Percentiles rank a stretch among this genome's conserved stretches.
phyloP scores from a whole-genome alignment of 2,113 vertebrate species.

The Nesoenas mayeri region DNA sequence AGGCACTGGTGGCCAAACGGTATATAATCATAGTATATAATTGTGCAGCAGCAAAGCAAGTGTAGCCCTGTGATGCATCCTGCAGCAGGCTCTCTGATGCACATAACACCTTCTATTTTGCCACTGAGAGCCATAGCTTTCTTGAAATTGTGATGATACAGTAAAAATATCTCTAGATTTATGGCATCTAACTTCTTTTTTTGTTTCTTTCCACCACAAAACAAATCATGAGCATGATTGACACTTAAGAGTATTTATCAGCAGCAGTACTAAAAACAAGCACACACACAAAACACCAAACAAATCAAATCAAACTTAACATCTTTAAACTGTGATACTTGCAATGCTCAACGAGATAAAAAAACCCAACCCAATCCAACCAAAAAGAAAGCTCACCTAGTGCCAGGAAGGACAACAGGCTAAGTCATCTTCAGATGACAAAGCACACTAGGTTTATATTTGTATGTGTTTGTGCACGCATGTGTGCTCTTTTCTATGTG shows the following conservation, averaged over 20 bases:
- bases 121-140: background rate
- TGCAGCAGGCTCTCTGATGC: background rate
- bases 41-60: background rate
- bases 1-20: background rate
- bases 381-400: background rate
- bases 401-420: background rate
- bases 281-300: background rate
- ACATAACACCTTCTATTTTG: background rate
- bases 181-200: rapidly evolving
- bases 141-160: background rate
- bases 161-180: background rate
- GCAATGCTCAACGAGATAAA: background rate
- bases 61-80: background rate
- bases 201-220: background rate
- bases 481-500: background rate
- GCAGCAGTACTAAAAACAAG: background rate
- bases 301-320: background rate
- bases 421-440: background rate
- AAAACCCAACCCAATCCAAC: background rate
- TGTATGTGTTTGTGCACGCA: background rate
- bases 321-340: background rate
- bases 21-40: background rate
- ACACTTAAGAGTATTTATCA: background rate
- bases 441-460: background rate
- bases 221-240: background rate